Conservation (phyloP, 2,888 invertebrate genomes). For the Octonoba sinensis region DNA sequence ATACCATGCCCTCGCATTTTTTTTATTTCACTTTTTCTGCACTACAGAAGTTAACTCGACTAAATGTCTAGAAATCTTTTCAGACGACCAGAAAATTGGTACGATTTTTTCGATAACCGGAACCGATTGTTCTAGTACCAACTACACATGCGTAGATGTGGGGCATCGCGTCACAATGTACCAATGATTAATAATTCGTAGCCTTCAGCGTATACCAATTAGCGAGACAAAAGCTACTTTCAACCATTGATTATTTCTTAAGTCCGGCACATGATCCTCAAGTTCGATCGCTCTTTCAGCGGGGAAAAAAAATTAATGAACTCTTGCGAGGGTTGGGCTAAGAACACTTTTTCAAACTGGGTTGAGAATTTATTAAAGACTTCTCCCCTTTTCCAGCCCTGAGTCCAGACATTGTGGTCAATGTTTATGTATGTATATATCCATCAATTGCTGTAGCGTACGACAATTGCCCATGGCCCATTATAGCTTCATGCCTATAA, state of each 20-base stretch:
- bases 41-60: too few relatives aligned
- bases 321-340: constrained; percentile 42
- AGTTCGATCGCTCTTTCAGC: constrained; percentile 19
- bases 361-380: constrained; percentile 48
- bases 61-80: too few relatives aligned
- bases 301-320: constrained; percentile 45
- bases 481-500: constrained; percentile 35
- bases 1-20: too few relatives aligned
- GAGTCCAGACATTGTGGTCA: constrained; percentile 16
- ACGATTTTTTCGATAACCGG: too few relatives aligned
- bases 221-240: constrained; percentile 28
- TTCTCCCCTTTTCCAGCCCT: constrained; percentile 5
- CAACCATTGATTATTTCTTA: constrained; percentile 23
- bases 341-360: neutral
- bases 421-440: constrained; percentile 61
- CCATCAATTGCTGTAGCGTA: constrained; percentile 33
- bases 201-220: constrained; percentile 25
- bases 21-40: too few relatives aligned
- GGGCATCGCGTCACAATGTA: too few relatives aligned
- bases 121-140: too few relatives aligned
- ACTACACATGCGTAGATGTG: too few relatives aligned
- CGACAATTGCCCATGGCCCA: constrained; percentile 16
- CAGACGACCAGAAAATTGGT: too few relatives aligned
- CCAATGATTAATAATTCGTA: too few relatives aligned
- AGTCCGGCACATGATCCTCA: constrained; percentile 11